Percentiles rank a stretch among this genome's conserved stretches.
These are phyloP conservation scores for Tenodera sinensis DNA, from an alignment of 2,888 invertebrate genomes.

Conservation along the genomic window DNA sequence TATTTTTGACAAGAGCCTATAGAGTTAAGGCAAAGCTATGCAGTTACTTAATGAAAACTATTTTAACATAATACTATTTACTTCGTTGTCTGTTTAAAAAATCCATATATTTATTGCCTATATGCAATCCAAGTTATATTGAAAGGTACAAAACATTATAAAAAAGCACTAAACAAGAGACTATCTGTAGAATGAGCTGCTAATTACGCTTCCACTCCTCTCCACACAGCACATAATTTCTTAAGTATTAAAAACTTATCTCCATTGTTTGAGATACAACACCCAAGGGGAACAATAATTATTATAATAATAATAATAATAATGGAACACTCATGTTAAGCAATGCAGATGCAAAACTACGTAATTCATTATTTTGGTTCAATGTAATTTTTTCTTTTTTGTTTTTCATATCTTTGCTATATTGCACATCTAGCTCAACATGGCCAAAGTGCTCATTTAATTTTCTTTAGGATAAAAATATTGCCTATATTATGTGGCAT, in stretches of 20 bases:
- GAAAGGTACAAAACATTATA: neutral
- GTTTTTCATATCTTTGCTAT: neutral
- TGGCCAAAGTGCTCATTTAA: neutral
- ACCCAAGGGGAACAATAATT: neutral
- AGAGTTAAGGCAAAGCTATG: neutral
- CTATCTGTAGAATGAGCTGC: neutral
- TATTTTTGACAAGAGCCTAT: neutral
- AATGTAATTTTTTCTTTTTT: neutral
- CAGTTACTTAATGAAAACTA: neutral
- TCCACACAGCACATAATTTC: neutral
- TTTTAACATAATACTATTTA: neutral
- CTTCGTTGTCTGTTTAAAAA: neutral
- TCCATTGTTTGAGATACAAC: neutral
- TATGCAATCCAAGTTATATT: too few species aligned
- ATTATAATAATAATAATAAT: neutral
- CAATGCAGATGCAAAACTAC: slow-evolving; percentile 11
- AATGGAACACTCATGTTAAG: slow-evolving; percentile 12
- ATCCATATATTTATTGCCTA: neutral
- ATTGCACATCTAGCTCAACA: neutral
- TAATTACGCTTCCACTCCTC: neutral
- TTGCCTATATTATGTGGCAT: slow-evolving; percentile 2
- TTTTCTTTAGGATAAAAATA: slow-evolving; percentile 7
- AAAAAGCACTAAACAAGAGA: neutral
- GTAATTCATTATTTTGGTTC: neutral
- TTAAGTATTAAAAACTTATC: neutral